Percentiles rank a stretch among this genome's conserved stretches.
phyloP scores from a whole-genome alignment of 1,140 invertebrate genomes.

The Atta texana region DNA sequence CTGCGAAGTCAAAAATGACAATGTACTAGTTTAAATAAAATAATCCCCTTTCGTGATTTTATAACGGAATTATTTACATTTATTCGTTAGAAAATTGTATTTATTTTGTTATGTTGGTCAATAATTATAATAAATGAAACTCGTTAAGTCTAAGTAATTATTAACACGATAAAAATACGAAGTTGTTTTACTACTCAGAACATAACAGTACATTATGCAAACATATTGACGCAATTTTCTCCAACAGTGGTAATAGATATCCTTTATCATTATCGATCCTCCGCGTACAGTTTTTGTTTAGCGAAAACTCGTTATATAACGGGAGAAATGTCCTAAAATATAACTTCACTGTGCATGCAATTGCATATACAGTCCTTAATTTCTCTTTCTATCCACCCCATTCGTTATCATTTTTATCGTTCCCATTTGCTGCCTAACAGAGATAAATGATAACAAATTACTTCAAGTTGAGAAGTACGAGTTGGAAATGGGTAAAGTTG shows the following conservation, averaged over 20 bases:
- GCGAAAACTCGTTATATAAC: slow-evolving; percentile 31
- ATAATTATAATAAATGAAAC: slow-evolving; percentile 14
- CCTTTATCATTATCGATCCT: slow-evolving; percentile 53
- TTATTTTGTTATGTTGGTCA: background rate
- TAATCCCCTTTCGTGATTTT: background rate
- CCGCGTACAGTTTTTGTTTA: slow-evolving; percentile 6
- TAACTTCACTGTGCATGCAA: background rate
- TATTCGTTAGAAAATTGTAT: background rate
- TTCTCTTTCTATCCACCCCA: background rate
- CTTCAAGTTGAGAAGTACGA: background rate
- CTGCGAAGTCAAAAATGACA: too few species aligned
- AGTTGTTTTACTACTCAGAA: slow-evolving; percentile 4
- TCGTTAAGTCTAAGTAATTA: background rate
- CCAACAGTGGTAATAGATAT: background rate
- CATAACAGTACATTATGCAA: slow-evolving; percentile 16
- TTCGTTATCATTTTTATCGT: slow-evolving; percentile 43
- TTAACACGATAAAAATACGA: background rate
- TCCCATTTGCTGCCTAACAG: background rate
- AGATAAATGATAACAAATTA: slow-evolving; percentile 43
- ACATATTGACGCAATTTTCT: slow-evolving; percentile 35
- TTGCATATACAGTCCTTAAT: slow-evolving; percentile 7
- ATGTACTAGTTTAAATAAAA: background rate
- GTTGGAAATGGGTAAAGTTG: background rate
- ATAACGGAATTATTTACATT: background rate
- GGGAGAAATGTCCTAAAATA: slow-evolving; percentile 33